Conservation (phyloP, 2,113 vertebrate species). For the Cynocephalus volans region DNA sequence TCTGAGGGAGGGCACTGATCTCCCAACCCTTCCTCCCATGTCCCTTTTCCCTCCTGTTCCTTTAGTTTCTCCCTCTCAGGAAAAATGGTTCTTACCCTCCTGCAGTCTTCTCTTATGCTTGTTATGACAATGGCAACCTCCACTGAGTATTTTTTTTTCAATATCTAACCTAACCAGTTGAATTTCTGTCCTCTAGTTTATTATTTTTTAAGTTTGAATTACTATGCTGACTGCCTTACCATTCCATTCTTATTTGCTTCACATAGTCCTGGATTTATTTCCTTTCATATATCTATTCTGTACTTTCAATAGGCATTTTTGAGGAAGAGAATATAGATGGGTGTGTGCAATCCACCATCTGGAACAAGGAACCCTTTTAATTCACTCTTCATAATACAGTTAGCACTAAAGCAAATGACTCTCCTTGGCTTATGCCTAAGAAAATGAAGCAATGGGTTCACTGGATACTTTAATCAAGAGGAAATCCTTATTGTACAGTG, state of each 20-base stretch:
- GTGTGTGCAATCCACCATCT: too few relatives aligned
- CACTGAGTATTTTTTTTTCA: background rate
- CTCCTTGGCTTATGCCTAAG: background rate
- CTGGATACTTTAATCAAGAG: background rate
- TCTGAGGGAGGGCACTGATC: background rate
- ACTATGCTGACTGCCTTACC: background rate
- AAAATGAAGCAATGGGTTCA: background rate
- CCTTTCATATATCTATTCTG: background rate
- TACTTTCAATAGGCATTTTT: background rate
- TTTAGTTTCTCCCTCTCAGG: background rate
- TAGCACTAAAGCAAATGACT: background rate
- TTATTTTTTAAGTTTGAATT: background rate
- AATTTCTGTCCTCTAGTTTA: background rate
- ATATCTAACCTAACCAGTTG: background rate
- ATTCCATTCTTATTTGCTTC: background rate
- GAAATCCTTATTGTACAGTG: background rate
- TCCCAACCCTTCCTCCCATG: accelerated
- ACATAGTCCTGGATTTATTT: background rate
- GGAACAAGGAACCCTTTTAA: background rate
- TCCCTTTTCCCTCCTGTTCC: background rate
- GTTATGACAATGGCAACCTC: background rate
- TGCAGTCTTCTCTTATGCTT: background rate
- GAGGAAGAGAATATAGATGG: background rate
- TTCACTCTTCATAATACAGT: background rate
- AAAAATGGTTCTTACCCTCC: too few relatives aligned